These are phyloP conservation scores for Eupeodes luniger DNA, from an alignment of 2,888 invertebrate species.

Conservation along the genomic window DNA sequence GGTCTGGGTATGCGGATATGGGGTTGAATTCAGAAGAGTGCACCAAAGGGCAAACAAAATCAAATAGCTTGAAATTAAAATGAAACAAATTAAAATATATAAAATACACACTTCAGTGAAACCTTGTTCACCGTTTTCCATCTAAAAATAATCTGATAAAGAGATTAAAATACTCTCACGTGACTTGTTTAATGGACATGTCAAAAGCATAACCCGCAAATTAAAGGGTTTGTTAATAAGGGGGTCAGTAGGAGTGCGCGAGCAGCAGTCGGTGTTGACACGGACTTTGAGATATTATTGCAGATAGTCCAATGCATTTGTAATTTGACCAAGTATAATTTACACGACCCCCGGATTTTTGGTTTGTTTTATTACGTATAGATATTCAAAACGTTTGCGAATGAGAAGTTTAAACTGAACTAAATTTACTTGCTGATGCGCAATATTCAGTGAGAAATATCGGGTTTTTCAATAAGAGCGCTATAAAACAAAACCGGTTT, in stretches of 20 bases:
- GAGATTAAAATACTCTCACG: background rate
- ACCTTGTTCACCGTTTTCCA: background rate
- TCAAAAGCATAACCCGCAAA: background rate
- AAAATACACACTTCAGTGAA: constrained; percentile 9
- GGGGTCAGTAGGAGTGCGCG: background rate
- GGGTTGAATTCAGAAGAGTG: background rate
- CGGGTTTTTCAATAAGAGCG: too few species aligned
- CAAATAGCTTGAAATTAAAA: background rate
- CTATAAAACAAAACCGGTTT: too few species aligned
- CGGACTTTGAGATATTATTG: background rate
- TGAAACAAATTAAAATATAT: constrained; percentile 3
- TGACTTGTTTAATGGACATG: constrained; percentile 2
- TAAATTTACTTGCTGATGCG: too few species aligned
- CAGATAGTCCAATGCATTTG: background rate
- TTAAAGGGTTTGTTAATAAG: background rate
- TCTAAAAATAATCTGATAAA: background rate
- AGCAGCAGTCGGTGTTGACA: background rate
- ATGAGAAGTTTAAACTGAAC: too few species aligned
- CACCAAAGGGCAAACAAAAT: constrained; percentile 20
- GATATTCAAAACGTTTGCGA: too few species aligned
- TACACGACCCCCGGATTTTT: background rate
- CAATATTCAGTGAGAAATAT: too few species aligned
- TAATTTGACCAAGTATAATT: background rate
- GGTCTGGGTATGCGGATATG: too few species aligned
- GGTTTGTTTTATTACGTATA: too few species aligned